phyloP scores from a whole-genome alignment of 2,888 invertebrate species.

The Pristionchus fissidentatus region DNA sequence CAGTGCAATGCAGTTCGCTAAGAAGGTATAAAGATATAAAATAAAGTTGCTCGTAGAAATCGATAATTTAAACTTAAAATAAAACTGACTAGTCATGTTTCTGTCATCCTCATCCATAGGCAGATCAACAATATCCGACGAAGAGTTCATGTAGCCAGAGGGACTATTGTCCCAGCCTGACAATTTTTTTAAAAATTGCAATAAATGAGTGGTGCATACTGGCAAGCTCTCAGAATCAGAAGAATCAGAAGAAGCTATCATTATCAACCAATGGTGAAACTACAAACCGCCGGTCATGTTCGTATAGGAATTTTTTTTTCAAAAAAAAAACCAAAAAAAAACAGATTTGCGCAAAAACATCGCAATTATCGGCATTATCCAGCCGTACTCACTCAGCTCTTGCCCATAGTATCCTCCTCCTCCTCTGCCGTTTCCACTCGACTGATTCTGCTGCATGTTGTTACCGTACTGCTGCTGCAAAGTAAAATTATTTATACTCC shows the following conservation, averaged over 20 bases:
- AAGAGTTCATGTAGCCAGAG: background rate
- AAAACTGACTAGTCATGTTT: conserved; percentile 6
- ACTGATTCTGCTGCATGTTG: conserved; percentile 8
- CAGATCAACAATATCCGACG: conserved; percentile 31
- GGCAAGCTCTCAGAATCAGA: background rate
- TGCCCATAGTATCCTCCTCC: background rate
- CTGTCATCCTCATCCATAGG: conserved; percentile 38
- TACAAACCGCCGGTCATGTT: no score
- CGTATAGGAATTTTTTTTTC: no score
- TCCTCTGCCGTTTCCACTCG: no score
- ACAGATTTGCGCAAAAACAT: background rate
- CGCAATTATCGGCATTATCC: background rate
- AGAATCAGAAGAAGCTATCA: no score
- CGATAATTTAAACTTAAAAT: background rate
- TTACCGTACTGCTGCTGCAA: conserved; percentile 14
- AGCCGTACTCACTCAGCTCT: background rate
- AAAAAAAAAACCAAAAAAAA: background rate
- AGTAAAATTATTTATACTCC: no score
- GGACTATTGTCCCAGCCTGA: conserved; percentile 40
- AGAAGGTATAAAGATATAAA: background rate
- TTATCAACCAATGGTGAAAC: no score
- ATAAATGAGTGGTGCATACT: background rate
- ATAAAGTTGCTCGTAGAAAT: background rate
- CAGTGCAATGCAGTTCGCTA: background rate
- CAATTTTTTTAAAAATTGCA: no score